A percentile compares a stretch with the other conserved stretches of the same genome.
These are phyloP conservation scores for Drosophila falleni DNA, from an alignment of 2,888 invertebrate species.

Conservation along the genomic window DNA sequence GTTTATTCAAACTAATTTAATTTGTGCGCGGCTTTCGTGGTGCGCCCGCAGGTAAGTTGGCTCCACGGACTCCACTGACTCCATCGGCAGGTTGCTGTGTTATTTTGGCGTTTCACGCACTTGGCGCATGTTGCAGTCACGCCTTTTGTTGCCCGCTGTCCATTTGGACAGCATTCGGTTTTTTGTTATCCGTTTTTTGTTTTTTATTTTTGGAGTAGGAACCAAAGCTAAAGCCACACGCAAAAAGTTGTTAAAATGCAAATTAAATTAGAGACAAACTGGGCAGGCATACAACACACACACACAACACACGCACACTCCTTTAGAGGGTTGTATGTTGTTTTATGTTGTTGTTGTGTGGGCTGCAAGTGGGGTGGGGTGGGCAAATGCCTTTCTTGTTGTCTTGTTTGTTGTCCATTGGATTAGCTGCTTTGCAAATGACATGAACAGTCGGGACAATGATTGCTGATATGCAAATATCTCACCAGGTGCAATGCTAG, in stretches of 20 bases:
- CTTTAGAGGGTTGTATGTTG: conserved; percentile 40
- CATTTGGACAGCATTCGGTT: conserved; percentile 42
- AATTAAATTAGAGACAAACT: conserved; percentile 82
- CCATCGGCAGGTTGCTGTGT: conserved; percentile 74
- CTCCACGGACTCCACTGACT: conserved; percentile 52
- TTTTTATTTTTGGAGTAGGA: conserved; percentile 25
- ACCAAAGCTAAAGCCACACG: conserved; percentile 65
- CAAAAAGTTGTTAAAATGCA: conserved; percentile 83
- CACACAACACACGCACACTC: conserved; percentile 21
- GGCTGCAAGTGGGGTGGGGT: conserved; percentile 47
- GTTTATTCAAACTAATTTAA: conserved; percentile 81
- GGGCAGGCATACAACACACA: conserved; percentile 55
- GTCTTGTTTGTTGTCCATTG: conserved; percentile 47
- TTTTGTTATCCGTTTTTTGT: not conserved
- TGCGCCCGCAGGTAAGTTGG: conserved; percentile 71
- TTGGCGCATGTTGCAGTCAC: conserved; percentile 82
- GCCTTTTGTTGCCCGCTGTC: conserved; percentile 77
- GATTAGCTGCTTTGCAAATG: conserved; percentile 64
- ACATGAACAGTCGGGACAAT: conserved; percentile 61
- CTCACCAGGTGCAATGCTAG: conserved; percentile 51
- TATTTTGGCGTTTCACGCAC: conserved; percentile 82
- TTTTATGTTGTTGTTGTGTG: conserved; percentile 29
- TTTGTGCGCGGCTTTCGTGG: conserved; percentile 75
- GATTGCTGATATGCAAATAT: conserved; percentile 65
- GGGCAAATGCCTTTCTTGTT: conserved; percentile 40